Conservation (phyloP, 2,888 invertebrate species). For the Hymenopus coronatus region DNA sequence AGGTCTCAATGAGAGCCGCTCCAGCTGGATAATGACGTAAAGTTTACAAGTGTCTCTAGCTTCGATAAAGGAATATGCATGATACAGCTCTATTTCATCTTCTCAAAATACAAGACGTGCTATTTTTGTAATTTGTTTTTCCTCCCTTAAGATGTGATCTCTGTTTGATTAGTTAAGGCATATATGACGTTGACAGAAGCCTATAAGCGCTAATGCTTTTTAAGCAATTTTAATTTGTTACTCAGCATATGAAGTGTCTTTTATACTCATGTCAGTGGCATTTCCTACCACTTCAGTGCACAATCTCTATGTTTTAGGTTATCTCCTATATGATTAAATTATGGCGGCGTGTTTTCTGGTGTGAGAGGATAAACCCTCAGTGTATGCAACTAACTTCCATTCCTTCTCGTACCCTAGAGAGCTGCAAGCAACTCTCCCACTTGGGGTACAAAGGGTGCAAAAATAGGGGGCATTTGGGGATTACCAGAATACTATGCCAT, state of each 20-base stretch:
- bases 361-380: neutral
- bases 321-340: slow-evolving; percentile 3
- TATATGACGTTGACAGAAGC: neutral
- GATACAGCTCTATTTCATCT: neutral
- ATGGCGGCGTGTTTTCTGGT: slow-evolving; percentile 5
- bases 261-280: neutral
- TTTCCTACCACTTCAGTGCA: neutral
- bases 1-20: neutral
- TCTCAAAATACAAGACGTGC: neutral
- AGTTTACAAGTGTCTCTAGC: neutral
- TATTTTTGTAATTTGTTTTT: neutral
- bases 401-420: neutral
- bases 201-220: neutral
- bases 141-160: neutral
- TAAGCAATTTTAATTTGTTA: neutral
- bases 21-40: neutral
- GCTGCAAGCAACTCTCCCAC: slow-evolving; percentile 8
- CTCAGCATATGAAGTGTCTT: neutral
- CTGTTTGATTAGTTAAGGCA: neutral
- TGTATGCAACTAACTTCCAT: slow-evolving; percentile 9
- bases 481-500: slow-evolving; percentile 22
- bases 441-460: slow-evolving; percentile 18
- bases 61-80: neutral
- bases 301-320: neutral
- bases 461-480: slow-evolving; percentile 5